Evolutionary conservation across 1,140 invertebrate species (phyloP).

Genomic region (Tetramorium simillimum): DNA sequence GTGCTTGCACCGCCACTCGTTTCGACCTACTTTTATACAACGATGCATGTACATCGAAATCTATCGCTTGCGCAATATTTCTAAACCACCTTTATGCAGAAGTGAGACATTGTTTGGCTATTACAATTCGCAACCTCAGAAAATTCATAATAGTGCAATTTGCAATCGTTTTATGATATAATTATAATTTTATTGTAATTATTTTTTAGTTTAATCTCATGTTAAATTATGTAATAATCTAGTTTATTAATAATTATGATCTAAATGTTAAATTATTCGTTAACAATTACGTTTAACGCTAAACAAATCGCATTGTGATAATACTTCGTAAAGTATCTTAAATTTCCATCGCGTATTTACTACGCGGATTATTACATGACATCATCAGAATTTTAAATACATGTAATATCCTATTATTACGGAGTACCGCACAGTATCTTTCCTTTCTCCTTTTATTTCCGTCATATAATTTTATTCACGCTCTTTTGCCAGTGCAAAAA

Average conservation of each 20-base stretch:
- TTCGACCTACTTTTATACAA: conserved; percentile 33
- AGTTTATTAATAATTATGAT: conserved; percentile 8
- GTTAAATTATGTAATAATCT: background rate
- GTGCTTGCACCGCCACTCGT: conserved; percentile 4
- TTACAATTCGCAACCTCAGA: background rate
- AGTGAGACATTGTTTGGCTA: background rate
- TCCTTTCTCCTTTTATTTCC: background rate
- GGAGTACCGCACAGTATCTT: background rate
- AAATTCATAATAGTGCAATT: background rate
- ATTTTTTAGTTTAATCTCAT: background rate
- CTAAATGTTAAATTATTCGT: background rate
- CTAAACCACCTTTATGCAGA: background rate
- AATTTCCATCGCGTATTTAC: background rate
- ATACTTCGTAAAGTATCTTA: background rate
- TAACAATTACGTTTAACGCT: background rate
- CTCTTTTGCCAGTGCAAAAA: conserved; percentile 10
- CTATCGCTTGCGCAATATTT: conserved; percentile 14
- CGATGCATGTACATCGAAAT: background rate
- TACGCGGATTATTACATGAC: background rate
- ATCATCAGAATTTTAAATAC: conserved; percentile 19
- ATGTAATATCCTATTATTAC: background rate
- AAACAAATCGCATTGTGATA: background rate
- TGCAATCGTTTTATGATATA: background rate
- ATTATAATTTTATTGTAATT: background rate
- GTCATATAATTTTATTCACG: conserved; percentile 31